Conservation (phyloP, 2,888 invertebrate genomes). For the Tenthredo amoena region DNA sequence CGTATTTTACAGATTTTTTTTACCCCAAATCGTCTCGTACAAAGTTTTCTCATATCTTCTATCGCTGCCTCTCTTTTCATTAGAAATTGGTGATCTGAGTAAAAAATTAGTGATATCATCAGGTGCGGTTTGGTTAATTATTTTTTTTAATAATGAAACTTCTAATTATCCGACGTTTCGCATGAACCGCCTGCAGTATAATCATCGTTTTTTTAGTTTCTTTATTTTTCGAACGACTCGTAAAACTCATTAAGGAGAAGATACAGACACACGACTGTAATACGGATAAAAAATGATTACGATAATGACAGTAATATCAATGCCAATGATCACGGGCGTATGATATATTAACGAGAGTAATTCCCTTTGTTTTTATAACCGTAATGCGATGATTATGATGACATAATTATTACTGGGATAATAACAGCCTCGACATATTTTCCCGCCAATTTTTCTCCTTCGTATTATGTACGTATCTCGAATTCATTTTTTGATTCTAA, state of each 20-base stretch:
- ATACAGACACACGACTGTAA: background rate
- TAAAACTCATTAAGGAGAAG: background rate
- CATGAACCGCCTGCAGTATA: background rate
- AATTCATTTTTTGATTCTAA: background rate
- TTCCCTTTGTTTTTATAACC: background rate
- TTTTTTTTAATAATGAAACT: background rate
- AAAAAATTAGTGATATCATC: background rate
- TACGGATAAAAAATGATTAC: background rate
- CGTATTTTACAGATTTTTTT: too few relatives aligned
- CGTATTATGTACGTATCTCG: background rate
- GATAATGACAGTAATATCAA: background rate
- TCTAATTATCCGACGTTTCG: background rate
- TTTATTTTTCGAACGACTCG: background rate
- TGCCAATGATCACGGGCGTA: background rate
- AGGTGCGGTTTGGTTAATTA: background rate
- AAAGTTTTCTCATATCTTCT: background rate
- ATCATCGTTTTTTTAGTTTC: background rate
- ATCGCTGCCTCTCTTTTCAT: background rate
- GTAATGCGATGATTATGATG: background rate
- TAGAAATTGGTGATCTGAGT: background rate
- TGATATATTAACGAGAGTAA: background rate
- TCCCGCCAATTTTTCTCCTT: slow-evolving; percentile 20
- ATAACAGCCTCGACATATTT: background rate
- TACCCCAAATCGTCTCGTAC: background rate
- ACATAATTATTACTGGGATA: background rate